Conservation (phyloP, 2,888 invertebrate species). For the Cheilosia urbana region DNA sequence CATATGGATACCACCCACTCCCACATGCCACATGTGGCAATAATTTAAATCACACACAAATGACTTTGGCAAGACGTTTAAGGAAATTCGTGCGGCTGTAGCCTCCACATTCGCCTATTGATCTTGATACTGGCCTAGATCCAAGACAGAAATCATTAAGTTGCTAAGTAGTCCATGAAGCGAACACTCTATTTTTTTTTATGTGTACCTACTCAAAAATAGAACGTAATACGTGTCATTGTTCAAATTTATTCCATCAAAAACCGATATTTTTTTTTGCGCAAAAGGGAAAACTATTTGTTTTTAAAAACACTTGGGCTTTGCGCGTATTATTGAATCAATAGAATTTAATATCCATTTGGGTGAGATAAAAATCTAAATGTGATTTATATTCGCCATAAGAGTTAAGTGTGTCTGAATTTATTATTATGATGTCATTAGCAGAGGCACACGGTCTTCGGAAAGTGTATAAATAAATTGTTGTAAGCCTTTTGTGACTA, state of each 20-base stretch:
- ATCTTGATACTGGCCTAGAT: conserved; percentile 11
- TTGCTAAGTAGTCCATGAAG: neutral
- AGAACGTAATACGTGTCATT: conserved; percentile 7
- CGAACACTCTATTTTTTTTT: neutral
- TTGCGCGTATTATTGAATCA: neutral
- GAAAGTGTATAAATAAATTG: neutral
- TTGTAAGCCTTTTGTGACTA: neutral
- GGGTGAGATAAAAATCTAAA: conserved; percentile 2
- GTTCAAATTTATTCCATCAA: neutral
- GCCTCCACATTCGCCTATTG: neutral
- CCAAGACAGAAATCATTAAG: conserved; percentile 2
- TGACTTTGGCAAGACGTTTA: neutral
- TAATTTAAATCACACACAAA: neutral
- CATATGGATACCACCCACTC: neutral
- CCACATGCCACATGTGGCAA: no score
- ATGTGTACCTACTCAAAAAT: neutral
- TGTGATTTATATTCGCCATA: neutral
- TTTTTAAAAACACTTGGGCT: neutral
- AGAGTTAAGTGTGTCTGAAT: neutral
- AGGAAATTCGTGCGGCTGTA: neutral
- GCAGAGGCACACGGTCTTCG: neutral
- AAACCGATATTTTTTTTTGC: neutral
- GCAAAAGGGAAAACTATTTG: neutral
- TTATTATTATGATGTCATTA: conserved; percentile 16
- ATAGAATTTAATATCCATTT: neutral